These are phyloP conservation scores for Pollicipes pollicipes DNA, from an alignment of 1,140 invertebrate genomes.

Conservation along the genomic window DNA sequence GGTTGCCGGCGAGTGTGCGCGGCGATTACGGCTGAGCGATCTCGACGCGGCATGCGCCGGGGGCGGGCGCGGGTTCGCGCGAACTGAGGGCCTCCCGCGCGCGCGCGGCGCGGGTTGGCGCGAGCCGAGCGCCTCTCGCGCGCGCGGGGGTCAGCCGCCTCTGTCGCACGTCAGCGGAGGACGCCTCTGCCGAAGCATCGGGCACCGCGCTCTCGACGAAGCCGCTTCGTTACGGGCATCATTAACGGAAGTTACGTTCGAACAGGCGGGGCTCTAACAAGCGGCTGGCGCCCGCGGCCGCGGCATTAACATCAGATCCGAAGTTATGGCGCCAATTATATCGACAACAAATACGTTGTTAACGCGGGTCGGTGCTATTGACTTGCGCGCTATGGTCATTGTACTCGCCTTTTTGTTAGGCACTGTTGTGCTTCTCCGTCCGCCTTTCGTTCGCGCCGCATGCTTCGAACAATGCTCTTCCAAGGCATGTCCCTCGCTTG, in stretches of 20 bases:
- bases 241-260: not conserved
- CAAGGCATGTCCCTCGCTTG: too few relatives aligned
- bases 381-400: not conserved
- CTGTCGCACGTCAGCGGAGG: too few relatives aligned
- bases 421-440: not conserved
- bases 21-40: not conserved
- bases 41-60: not conserved
- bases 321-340: not conserved
- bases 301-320: not conserved
- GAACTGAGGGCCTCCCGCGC: too few relatives aligned
- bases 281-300: too few relatives aligned
- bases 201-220: not conserved
- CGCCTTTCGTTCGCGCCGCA: too few relatives aligned
- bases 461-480: too few relatives aligned
- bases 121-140: too few relatives aligned
- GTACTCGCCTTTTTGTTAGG: not conserved
- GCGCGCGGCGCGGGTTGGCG: too few relatives aligned
- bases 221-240: not conserved
- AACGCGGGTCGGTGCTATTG: not conserved
- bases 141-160: too few relatives aligned
- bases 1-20: too few relatives aligned
- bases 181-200: too few relatives aligned
- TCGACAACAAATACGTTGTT: not conserved
- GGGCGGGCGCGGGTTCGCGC: too few relatives aligned
- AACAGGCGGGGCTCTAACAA: not conserved